These are phyloP conservation scores for Stomorhina lunata DNA, from an alignment of 2,888 invertebrate genomes.

Conservation along the genomic window DNA sequence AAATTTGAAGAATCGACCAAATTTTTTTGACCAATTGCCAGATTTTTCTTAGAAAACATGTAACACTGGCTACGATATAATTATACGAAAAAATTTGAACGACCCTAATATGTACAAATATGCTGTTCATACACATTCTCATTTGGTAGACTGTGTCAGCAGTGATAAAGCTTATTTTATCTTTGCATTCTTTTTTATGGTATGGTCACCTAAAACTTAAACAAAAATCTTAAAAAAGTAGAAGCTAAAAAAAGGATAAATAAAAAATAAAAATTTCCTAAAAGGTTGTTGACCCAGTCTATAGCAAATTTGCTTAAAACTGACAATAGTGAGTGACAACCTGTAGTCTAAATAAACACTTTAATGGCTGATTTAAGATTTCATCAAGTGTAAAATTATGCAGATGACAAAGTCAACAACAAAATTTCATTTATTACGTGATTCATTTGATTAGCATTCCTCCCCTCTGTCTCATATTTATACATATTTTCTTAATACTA, in stretches of 20 bases:
- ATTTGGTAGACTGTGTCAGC: no score
- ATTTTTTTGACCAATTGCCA: no score
- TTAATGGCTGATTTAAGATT: conserved; percentile 55
- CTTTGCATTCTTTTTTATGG: no score
- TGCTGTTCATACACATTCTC: no score
- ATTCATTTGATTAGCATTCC: conserved; percentile 20
- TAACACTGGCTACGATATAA: no score
- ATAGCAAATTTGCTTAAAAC: neutral
- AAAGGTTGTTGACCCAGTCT: neutral
- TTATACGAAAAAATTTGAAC: no score
- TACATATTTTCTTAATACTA: neutral
- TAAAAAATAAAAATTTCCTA: neutral
- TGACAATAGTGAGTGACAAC: conserved; percentile 6
- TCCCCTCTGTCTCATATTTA: neutral
- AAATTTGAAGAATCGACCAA: no score
- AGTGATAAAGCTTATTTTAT: no score
- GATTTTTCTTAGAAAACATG: no score
- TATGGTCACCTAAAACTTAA: neutral
- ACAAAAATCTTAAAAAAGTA: neutral
- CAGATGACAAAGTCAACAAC: conserved; percentile 19
- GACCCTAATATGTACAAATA: no score
- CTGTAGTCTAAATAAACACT: conserved; percentile 35
- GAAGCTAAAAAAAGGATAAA: neutral
- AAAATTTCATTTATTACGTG: conserved; percentile 47
- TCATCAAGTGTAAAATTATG: conserved; percentile 52